Conservation (phyloP, 2,888 invertebrate genomes). For the Plagiodera versicolora region DNA sequence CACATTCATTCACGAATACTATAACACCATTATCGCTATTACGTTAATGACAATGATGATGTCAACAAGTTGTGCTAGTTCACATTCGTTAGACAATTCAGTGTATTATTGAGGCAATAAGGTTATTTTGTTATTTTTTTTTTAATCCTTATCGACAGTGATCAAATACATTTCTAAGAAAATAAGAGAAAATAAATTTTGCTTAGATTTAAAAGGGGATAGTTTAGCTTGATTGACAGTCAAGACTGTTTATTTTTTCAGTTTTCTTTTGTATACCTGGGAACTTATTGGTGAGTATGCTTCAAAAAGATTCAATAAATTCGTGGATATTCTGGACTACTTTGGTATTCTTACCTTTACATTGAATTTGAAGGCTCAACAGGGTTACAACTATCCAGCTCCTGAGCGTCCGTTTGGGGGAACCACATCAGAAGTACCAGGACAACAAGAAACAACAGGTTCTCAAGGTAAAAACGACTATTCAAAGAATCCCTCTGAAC, state of each 20-base stretch:
- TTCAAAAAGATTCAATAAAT: too few relatives aligned
- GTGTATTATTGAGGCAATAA: slow-evolving; percentile 1
- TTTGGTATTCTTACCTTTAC: not conserved
- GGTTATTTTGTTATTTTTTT: slow-evolving; percentile 1
- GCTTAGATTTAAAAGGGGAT: too few relatives aligned
- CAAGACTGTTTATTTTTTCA: slow-evolving; percentile 29
- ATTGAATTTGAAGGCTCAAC: slow-evolving; percentile 61
- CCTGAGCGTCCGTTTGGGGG: slow-evolving; percentile 63
- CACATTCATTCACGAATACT: not conserved
- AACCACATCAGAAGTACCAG: slow-evolving; percentile 13
- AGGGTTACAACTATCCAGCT: slow-evolving; percentile 74
- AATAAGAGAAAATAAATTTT: too few relatives aligned
- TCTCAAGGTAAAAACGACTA: too few relatives aligned
- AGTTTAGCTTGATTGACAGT: too few relatives aligned
- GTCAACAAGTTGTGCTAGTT: slow-evolving; percentile 19
- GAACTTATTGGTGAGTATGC: slow-evolving; percentile 29
- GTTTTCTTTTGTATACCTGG: slow-evolving; percentile 26
- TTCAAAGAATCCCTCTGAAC: too few relatives aligned
- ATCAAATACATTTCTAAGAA: too few relatives aligned
- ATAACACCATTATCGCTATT: not conserved
- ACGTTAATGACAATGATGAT: slow-evolving; percentile 1
- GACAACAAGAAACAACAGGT: slow-evolving; percentile 14
- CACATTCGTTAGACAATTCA: slow-evolving; percentile 13
- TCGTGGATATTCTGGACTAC: too few relatives aligned
- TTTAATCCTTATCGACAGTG: not conserved